Evolutionary conservation across 2,113 vertebrate species (phyloP).

Genomic region (Pseudopipra pipra): DNA sequence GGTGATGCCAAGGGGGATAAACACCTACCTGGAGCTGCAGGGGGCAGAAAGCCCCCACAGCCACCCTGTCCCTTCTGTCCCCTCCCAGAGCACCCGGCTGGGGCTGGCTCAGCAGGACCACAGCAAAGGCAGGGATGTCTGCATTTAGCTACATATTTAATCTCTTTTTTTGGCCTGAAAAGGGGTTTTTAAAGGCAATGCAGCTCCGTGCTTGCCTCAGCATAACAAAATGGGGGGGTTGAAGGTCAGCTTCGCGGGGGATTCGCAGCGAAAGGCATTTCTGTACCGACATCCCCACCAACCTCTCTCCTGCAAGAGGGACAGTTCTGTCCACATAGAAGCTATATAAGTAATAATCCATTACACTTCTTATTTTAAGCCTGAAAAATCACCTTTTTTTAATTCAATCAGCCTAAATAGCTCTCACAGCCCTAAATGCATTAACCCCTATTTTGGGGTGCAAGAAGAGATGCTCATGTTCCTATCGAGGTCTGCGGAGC

Average conservation of each 20-base stretch:
- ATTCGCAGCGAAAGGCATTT: not conserved
- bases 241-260: conserved; percentile 4
- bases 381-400: not conserved
- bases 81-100: not conserved
- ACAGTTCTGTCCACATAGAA: not conserved
- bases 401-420: too few relatives aligned
- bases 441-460: not conserved
- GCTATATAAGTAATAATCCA: not conserved
- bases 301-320: not conserved
- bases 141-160: accelerated
- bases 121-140: not conserved
- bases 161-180: not conserved
- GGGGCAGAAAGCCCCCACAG: not conserved
- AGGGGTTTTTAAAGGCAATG: not conserved
- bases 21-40: not conserved
- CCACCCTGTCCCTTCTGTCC: not conserved
- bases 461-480: not conserved
- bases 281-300: not conserved
- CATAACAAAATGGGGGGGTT: not conserved
- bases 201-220: not conserved
- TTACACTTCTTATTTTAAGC: not conserved
- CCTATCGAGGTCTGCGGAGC: accelerated
- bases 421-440: not conserved
- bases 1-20: not conserved
- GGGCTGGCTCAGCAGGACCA: not conserved